Evolutionary conservation across 2,113 vertebrate species (phyloP), one percentile per base, ranked within the genome.

Genomic region (Nothocercus julius): DNA sequence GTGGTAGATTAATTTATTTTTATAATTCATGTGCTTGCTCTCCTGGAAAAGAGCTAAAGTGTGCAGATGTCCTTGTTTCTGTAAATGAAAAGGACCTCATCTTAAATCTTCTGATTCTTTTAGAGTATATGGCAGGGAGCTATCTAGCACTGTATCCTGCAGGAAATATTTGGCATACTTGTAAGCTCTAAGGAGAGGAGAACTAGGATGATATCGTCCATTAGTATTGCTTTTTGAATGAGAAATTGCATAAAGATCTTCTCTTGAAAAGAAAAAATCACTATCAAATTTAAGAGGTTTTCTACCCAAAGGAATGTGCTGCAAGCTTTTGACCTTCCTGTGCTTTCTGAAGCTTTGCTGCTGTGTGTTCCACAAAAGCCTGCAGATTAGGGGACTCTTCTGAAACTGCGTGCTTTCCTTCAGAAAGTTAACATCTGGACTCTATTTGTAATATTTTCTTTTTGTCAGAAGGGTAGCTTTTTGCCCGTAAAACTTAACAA

Each of bases 111-210:
- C 25, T 59, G 14, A 74, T 93, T 95, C 93, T 69, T 85, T 72
- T 42, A 7, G 9, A 58, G 73, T 45, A 15, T 54, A 9, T 61
- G 84, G 82, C 87, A 88, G 67, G 53, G 62, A 92, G 68, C 76
- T 84, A 7, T 87, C 89, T 74, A 63, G 51, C 38, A 8, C 64
- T 11, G 24, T 8, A 64, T 94, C 92, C 92, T 84, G 82, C 93
- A 92, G 90, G 93, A 96, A 97, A 96, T 96, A 73, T 0, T 92
- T 95, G 85, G 64, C 90, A 96, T 97, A 78, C 77, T 72, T 95
- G 61, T 78, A 34, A 96, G 82, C 94, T 92, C 92, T 69, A 72
- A 92, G 95, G 94, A 94, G 83, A 82, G 61, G 76, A 90, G 82
- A 66, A 22, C 38, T 42, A 28, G 69, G 89, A 40, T 92, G 95